phyloP scores from a whole-genome alignment of 2,113 vertebrate genomes.

The Melanostigma gelatinosum region DNA sequence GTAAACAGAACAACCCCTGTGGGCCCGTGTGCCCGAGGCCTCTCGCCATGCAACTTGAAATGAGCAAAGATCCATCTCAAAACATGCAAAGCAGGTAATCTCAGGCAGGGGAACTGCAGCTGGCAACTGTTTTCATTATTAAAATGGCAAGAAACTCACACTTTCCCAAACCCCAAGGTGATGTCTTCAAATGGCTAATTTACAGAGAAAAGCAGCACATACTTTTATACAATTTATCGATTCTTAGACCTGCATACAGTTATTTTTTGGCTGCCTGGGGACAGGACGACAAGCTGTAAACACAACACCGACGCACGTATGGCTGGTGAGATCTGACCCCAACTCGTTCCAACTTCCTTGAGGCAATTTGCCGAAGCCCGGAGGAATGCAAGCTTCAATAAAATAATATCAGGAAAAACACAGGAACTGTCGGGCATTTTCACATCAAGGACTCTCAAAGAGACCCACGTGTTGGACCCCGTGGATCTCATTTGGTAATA shows the following conservation, averaged over 20 bases:
- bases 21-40: conserved; percentile 35
- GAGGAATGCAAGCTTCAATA: conserved; percentile 1
- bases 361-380: conserved; percentile 6
- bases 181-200: background rate
- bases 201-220: background rate
- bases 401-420: background rate
- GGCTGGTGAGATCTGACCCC: background rate
- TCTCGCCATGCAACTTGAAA: conserved; percentile 5
- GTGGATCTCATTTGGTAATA: conserved; percentile 27
- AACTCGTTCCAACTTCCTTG: conserved; percentile 8
- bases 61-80: background rate
- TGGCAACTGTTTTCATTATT: background rate
- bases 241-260: background rate
- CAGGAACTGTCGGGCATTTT: background rate
- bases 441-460: conserved; percentile 13
- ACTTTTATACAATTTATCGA: background rate
- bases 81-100: background rate
- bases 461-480: background rate
- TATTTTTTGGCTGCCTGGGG: background rate
- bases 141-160: background rate
- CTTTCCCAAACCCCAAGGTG: background rate
- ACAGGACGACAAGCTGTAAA: background rate
- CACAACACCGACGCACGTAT: background rate
- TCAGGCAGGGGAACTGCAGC: background rate
- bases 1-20: conserved; percentile 38